Evolutionary conservation across 2,888 invertebrate genomes (phyloP), one percentile per base, ranked within the genome.

Genomic region (Stenoptilia bipunctidactyla): DNA sequence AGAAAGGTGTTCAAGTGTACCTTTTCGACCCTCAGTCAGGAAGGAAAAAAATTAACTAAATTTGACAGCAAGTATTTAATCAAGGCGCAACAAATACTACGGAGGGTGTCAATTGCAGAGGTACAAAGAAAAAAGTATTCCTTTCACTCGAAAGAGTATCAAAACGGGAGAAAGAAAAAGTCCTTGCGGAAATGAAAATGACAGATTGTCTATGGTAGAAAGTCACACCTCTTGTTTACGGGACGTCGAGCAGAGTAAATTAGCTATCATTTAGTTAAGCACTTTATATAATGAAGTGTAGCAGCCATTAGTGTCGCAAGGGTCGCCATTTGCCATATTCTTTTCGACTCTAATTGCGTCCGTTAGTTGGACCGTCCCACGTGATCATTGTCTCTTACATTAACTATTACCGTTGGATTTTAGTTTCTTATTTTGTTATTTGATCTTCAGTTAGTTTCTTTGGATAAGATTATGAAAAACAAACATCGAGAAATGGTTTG

Each of bases 191-290:
- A 80, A 60, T 82, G 82, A 68, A 73, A 74, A 71, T 82, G 83
- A 82, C 82, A 83, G 83, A 82, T 61, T 71, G 72, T 69, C 77
- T 73, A 75, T 76, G 79, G 77, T 70, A 68, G 63, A 71, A 82
- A 80, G 80, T 82, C 80, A 82, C 83, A 83, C 83, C 79, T 80
- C 79, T 71, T 79, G 82, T 77, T 80, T 75, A 76, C 79, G 73
- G 72, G 54, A 55, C 66, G 52, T 44, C 62, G 70, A 56, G 70
- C 68, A 63, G 68, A 57, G 53, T 50, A 67, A 71, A 82, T 82
- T 80, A 79, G 77, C 76, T 77, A 80, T 80, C 82, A 76, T 82
- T 83, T 79, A 82, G 79, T 83, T 77, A 75, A 80, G 79, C 68
- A 73, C 76, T 82, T 79, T 73, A 80, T 80, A 76, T 79, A 80